phyloP scores from a whole-genome alignment of 2,888 invertebrate species.

The Osedax frankpressi region DNA sequence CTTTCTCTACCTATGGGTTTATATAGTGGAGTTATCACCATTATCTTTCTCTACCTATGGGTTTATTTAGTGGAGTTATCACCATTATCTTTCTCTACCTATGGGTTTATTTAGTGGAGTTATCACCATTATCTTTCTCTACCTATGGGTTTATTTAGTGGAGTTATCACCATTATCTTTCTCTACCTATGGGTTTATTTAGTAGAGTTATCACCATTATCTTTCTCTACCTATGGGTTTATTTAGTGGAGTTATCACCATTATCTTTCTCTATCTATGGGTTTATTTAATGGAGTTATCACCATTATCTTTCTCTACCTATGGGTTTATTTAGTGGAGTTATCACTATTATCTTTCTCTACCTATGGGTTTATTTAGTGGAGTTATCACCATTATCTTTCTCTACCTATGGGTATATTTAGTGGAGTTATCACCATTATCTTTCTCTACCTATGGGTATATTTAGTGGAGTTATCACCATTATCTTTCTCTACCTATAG shows the following conservation, averaged over 20 bases:
- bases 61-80: constrained; percentile 47
- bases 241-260: constrained; percentile 42
- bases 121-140: constrained; percentile 48
- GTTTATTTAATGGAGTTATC: constrained; percentile 34
- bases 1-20: background rate
- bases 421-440: constrained; percentile 22
- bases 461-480: background rate
- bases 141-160: constrained; percentile 48
- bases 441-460: background rate
- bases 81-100: background rate
- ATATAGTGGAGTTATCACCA: constrained; percentile 44
- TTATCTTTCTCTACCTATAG: too few species aligned
- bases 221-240: constrained; percentile 45
- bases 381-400: too few species aligned
- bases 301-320: constrained; percentile 45
- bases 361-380: background rate
- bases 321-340: constrained; percentile 49
- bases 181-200: background rate
- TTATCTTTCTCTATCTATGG: background rate
- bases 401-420: constrained; percentile 50
- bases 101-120: background rate
- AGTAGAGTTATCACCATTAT: constrained; percentile 46
- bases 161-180: background rate
- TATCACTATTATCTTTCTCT: background rate
- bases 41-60: constrained; percentile 42